phyloP scores from a whole-genome alignment of 2,113 vertebrate genomes.

The Tupaia chinensis region DNA sequence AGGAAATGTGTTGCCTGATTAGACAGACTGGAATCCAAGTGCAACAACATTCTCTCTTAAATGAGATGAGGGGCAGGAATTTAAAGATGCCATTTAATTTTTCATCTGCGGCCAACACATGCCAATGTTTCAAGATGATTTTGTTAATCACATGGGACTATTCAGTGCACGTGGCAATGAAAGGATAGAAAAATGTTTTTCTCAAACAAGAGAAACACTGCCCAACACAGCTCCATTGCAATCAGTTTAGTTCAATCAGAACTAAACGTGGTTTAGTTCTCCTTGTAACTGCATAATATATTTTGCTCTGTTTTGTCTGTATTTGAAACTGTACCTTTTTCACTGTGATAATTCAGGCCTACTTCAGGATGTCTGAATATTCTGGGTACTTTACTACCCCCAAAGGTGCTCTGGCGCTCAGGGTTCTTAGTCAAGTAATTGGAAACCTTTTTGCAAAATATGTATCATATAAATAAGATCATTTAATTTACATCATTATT shows the following conservation, averaged over 20 bases:
- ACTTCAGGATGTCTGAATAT: not conserved
- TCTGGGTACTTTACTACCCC: not conserved
- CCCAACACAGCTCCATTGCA: constrained; percentile 69
- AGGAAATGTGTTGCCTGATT: constrained; percentile 84
- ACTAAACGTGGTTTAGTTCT: constrained; percentile 43
- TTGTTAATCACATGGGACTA: constrained; percentile 84
- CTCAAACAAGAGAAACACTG: constrained; percentile 74
- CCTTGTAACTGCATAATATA: constrained; percentile 37
- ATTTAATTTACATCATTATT: not conserved
- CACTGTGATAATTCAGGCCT: not conserved
- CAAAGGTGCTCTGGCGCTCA: not conserved
- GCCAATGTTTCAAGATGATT: constrained; percentile 85
- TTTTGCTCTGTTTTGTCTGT: constrained; percentile 67
- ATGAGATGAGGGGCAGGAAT: constrained; percentile 76
- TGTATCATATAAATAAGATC: not conserved
- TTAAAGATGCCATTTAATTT: constrained; percentile 85
- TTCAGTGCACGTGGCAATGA: constrained; percentile 77
- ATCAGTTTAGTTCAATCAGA: not conserved
- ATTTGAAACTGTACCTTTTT: constrained; percentile 25
- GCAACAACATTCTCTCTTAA: constrained; percentile 79
- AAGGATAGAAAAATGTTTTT: constrained; percentile 78
- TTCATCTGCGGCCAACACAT: constrained; percentile 79
- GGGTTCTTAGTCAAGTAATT: not conserved
- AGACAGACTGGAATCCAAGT: constrained; percentile 77
- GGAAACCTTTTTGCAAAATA: not conserved